A percentile compares a stretch with the other conserved stretches of the same genome.
Conservation (phyloP, 2,113 vertebrate genomes). For the Sporophila hypoxantha region DNA sequence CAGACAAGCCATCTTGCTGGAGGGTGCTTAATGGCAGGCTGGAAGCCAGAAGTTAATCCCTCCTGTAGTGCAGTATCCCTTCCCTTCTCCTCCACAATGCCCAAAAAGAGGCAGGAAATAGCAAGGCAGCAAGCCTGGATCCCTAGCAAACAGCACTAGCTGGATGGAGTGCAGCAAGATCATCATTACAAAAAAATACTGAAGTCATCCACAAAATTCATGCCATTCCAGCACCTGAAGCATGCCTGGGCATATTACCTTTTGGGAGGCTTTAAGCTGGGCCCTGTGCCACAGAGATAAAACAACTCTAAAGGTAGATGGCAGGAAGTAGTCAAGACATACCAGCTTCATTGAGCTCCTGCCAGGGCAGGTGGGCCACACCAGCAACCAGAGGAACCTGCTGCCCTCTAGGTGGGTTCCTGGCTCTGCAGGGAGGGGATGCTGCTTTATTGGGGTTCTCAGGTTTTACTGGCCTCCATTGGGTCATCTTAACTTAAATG, state of each 20-base stretch:
- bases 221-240: neutral
- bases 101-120: neutral
- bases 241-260: neutral
- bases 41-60: neutral
- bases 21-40: neutral
- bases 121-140: neutral
- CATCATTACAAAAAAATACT: neutral
- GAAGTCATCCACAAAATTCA: neutral
- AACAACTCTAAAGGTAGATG: neutral
- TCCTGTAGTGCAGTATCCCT: neutral
- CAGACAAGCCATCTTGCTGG: neutral
- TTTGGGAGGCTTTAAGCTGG: neutral
- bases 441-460: fast-evolving
- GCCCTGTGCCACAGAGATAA: neutral
- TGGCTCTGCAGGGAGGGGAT: neutral
- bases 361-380: fast-evolving
- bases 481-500: neutral
- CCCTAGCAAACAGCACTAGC: neutral
- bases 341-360: neutral
- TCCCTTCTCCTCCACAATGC: neutral
- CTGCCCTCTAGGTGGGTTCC: fast-evolving
- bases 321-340: neutral
- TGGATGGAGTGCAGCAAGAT: neutral
- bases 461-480: neutral
- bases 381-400: neutral